Evolutionary conservation across 2,888 invertebrate species (phyloP).

Genomic region (Leuctra nigra): DNA sequence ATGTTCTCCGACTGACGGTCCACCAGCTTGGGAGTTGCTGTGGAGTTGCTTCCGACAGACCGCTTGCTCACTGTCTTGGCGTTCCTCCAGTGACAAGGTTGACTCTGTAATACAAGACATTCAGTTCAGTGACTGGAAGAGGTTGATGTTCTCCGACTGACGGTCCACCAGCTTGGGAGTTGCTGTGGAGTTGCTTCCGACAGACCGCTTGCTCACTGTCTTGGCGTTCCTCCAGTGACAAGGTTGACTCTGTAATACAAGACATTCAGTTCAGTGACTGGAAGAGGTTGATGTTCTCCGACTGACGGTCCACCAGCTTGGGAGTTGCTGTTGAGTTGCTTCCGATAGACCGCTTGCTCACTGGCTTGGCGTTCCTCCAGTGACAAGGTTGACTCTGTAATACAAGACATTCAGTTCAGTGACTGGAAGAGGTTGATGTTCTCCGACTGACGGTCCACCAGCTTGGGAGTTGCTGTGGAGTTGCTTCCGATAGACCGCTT

Average conservation of each 20-base stretch:
- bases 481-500: conserved; percentile 59
- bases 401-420: too few relatives aligned
- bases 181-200: conserved; percentile 43
- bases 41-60: conserved; percentile 48
- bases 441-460: conserved; percentile 58
- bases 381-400: conserved; percentile 89
- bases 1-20: conserved; percentile 73
- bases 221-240: conserved; percentile 91
- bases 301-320: conserved; percentile 46
- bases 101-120: too few relatives aligned
- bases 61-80: conserved; percentile 73
- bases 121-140: conserved; percentile 92
- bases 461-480: conserved; percentile 41
- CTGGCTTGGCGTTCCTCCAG: conserved; percentile 82
- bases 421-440: conserved; percentile 88
- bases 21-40: conserved; percentile 40
- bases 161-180: conserved; percentile 39
- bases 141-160: conserved; percentile 80
- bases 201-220: conserved; percentile 67
- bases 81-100: conserved; percentile 90
- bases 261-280: too few relatives aligned
- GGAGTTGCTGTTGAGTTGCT: conserved; percentile 42
- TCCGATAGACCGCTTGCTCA: conserved; percentile 63
- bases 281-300: conserved; percentile 85
- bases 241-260: conserved; percentile 84